Evolutionary conservation across 2,113 vertebrate species (phyloP).

Genomic region (Oophaga pumilio): DNA sequence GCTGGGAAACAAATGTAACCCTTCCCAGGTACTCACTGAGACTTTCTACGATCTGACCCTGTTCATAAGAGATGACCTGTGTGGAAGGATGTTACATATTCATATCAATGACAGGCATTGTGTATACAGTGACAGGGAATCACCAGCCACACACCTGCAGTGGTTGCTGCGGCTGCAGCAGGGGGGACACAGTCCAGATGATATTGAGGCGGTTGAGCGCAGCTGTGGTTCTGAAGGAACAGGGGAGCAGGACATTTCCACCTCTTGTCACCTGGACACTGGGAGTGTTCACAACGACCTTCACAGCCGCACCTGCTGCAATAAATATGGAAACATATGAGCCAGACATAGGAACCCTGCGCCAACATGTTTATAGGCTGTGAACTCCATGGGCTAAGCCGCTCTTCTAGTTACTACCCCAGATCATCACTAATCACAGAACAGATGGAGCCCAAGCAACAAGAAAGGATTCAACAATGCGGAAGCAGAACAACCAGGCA

Average conservation of each 20-base stretch:
- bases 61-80: constrained; percentile 80
- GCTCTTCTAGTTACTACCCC: too few relatives aligned
- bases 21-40: constrained; percentile 71
- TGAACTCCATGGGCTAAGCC: too few relatives aligned
- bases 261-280: constrained; percentile 72
- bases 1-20: constrained; percentile 71
- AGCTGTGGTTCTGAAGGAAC: constrained; percentile 75
- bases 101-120: background rate
- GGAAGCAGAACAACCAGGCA: too few relatives aligned
- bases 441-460: too few relatives aligned
- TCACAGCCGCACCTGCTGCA: constrained; percentile 64
- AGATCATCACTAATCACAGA: too few relatives aligned
- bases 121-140: too few relatives aligned
- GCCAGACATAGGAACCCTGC: background rate
- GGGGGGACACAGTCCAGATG: constrained; percentile 77
- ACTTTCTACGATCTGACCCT: constrained; percentile 76
- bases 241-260: constrained; percentile 71
- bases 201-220: constrained; percentile 76
- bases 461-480: too few relatives aligned
- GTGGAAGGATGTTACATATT: background rate
- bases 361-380: background rate
- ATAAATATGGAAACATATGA: background rate
- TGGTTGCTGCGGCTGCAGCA: constrained; percentile 69
- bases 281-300: constrained; percentile 71
- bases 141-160: constrained; percentile 68